Conservation (phyloP, 2,888 invertebrate species). For the Nymphalis polychloros region DNA sequence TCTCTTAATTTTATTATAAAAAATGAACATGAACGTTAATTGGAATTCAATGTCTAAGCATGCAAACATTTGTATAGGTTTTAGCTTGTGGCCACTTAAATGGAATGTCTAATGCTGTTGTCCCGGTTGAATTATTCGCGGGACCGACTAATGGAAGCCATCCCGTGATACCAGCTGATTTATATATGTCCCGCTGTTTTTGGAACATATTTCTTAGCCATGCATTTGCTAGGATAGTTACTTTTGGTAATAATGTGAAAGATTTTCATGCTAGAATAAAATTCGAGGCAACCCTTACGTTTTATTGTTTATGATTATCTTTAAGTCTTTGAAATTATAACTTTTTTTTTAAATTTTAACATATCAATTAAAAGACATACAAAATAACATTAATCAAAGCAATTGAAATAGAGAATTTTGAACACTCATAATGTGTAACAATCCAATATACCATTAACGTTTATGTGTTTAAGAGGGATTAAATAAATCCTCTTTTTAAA, state of each 20-base stretch:
- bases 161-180: conserved; percentile 36
- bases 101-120: conserved; percentile 43
- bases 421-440: no score
- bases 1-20: no score
- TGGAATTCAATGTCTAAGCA: conserved; percentile 3
- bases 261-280: neutral
- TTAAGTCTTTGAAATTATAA: no score
- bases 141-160: conserved; percentile 42
- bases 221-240: neutral
- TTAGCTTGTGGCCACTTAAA: conserved; percentile 19
- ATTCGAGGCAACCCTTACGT: no score
- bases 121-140: conserved; percentile 44
- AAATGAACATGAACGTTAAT: neutral
- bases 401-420: no score
- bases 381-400: no score
- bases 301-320: no score
- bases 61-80: neutral
- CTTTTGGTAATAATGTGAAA: neutral
- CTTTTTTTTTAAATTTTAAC: no score
- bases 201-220: neutral
- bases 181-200: conserved; percentile 21
- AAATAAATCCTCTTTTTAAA: no score
- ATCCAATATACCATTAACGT: no score
- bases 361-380: no score
- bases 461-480: no score